Conservation (phyloP, 2,113 vertebrate species). For the Brachyistius frenatus region DNA sequence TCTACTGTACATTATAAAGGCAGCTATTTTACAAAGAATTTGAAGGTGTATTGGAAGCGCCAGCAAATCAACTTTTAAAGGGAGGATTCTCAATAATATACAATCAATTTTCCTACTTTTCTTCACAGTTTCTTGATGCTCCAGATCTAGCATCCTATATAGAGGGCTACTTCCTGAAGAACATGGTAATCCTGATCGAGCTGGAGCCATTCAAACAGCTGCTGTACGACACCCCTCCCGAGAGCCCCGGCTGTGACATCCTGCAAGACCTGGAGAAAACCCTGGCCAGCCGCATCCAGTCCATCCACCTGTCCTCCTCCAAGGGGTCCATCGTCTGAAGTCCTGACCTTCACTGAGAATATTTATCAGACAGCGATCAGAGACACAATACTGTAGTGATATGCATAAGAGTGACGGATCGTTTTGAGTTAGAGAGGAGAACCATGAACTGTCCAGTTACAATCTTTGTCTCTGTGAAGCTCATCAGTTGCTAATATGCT, state of each 20-base stretch:
- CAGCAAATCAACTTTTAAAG: too few relatives aligned
- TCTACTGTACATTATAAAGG: too few relatives aligned
- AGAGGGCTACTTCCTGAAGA: slow-evolving; percentile 98
- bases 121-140: slow-evolving; percentile 91
- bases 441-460: neutral
- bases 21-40: too few relatives aligned
- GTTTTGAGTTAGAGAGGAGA: neutral
- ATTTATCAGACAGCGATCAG: neutral
- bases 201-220: slow-evolving; percentile 97
- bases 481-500: slow-evolving; percentile 54
- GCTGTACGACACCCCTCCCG: slow-evolving; percentile 91
- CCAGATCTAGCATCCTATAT: slow-evolving; percentile 93
- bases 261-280: slow-evolving; percentile 96
- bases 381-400: slow-evolving; percentile 19
- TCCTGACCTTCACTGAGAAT: neutral
- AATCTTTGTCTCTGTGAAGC: slow-evolving; percentile 48
- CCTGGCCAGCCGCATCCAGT: slow-evolving; percentile 93
- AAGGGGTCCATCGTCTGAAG: slow-evolving; percentile 96
- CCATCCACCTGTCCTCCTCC: slow-evolving; percentile 97
- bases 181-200: slow-evolving; percentile 98
- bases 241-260: slow-evolving; percentile 89
- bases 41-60: too few relatives aligned
- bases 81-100: neutral
- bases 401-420: slow-evolving; percentile 1
- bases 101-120: neutral